These are phyloP conservation scores for Aselliscus stoliczkanus DNA, from an alignment of 2,797 vertebrate species.

Conservation along the genomic window DNA sequence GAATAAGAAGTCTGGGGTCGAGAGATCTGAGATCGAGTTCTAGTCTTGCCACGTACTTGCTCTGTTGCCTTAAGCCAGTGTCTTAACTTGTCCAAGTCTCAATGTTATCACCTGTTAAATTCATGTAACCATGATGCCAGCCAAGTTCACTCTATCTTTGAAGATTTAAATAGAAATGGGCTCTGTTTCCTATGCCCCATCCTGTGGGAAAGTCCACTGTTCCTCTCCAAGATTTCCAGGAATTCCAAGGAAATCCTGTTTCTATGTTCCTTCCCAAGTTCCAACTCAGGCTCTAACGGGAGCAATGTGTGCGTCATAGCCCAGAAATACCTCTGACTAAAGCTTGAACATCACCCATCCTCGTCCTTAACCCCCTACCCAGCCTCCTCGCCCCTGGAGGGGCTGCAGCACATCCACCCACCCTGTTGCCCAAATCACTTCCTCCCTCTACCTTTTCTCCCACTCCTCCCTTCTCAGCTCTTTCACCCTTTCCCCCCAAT, in stretches of 20 bases:
- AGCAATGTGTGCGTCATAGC: rapidly evolving
- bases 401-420: neutral
- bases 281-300: neutral
- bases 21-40: neutral
- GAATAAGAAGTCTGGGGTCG: neutral
- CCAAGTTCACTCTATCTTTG: neutral
- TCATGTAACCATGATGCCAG: neutral
- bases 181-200: neutral
- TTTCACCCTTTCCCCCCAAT: neutral
- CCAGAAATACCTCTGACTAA: neutral
- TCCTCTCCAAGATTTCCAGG: neutral
- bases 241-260: neutral
- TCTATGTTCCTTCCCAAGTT: neutral
- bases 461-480: neutral
- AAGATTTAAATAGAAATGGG: neutral
- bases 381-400: neutral
- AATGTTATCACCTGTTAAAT: neutral
- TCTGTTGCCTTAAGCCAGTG: neutral
- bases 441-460: neutral
- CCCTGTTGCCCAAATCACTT: neutral
- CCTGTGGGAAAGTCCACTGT: neutral
- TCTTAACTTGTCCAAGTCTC: neutral
- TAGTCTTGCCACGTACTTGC: neutral
- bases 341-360: no score
- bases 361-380: neutral